A percentile compares a stretch with the other conserved stretches of the same genome.
phyloP scores from a whole-genome alignment of 2,113 vertebrate genomes.

The Dinomys branickii region DNA sequence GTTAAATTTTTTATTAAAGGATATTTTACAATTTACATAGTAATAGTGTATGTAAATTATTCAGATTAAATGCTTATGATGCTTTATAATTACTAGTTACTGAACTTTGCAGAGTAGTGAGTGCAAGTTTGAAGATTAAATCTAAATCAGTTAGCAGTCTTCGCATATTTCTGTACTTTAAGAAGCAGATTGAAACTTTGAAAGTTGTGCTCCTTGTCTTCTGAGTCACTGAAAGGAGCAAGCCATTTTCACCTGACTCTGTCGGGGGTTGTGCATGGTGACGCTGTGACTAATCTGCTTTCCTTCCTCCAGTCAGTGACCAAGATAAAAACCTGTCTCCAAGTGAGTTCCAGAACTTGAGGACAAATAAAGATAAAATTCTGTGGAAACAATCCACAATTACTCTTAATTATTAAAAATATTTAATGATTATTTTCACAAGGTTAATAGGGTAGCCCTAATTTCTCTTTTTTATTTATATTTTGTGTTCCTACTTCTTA shows the following conservation, averaged over 20 bases:
- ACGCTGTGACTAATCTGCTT: not conserved
- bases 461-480: conserved; percentile 9
- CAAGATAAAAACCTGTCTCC: not conserved
- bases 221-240: not conserved
- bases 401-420: not conserved
- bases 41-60: not conserved
- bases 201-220: not conserved
- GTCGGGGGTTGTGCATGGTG: not conserved
- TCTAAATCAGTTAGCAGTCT: not conserved
- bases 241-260: not conserved
- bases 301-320: not conserved
- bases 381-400: not conserved
- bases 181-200: conserved; percentile 10
- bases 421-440: not conserved
- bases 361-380: not conserved
- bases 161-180: not conserved
- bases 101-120: not conserved
- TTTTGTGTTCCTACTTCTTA: not conserved
- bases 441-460: not conserved
- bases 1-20: not conserved
- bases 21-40: not conserved
- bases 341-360: not conserved
- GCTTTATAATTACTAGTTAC: not conserved
- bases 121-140: conserved; percentile 1
- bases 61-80: not conserved